These are phyloP conservation scores for Herpetotheres cachinnans DNA, from an alignment of 2,113 vertebrate species.

Conservation along the genomic window DNA sequence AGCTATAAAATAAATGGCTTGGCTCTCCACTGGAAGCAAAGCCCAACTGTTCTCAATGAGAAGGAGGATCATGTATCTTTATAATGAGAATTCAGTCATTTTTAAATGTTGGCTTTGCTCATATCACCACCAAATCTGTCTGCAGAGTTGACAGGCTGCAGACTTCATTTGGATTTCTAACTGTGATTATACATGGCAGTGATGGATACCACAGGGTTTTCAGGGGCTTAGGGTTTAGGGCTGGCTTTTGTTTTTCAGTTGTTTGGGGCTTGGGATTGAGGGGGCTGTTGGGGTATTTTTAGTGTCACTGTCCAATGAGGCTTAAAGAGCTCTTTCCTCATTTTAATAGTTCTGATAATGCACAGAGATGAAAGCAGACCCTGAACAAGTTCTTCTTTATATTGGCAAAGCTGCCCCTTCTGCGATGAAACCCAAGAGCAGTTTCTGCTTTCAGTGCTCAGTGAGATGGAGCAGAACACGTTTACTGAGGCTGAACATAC, in stretches of 20 bases:
- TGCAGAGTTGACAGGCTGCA: conserved; percentile 21
- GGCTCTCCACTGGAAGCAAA: conserved; percentile 64
- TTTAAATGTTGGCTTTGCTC: conserved; percentile 57
- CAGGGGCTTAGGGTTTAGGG: conserved; percentile 18
- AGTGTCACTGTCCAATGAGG: conserved; percentile 34
- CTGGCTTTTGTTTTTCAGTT: conserved; percentile 56
- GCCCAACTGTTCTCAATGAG: conserved; percentile 45
- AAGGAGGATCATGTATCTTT: conserved; percentile 69
- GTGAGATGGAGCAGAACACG: conserved; percentile 29
- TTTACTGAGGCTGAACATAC: conserved; percentile 1
- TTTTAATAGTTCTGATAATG: conserved; percentile 44
- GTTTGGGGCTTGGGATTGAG: conserved; percentile 15
- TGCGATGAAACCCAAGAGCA: background rate
- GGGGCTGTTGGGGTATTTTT: conserved; percentile 25
- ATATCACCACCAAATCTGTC: conserved; percentile 51
- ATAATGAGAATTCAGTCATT: conserved; percentile 69
- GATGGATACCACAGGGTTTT: conserved; percentile 63
- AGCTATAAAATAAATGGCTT: conserved; percentile 60
- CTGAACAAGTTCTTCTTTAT: conserved; percentile 43
- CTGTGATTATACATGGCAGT: conserved; percentile 65
- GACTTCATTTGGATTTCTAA: conserved; percentile 52
- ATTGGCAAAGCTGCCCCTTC: background rate
- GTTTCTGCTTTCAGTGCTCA: conserved; percentile 10
- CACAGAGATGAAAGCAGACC: conserved; percentile 50
- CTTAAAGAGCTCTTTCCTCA: conserved; percentile 27